Percentiles rank a stretch among this genome's conserved stretches.
phyloP scores from a whole-genome alignment of 2,888 invertebrate genomes.

The Girardia tigrina region DNA sequence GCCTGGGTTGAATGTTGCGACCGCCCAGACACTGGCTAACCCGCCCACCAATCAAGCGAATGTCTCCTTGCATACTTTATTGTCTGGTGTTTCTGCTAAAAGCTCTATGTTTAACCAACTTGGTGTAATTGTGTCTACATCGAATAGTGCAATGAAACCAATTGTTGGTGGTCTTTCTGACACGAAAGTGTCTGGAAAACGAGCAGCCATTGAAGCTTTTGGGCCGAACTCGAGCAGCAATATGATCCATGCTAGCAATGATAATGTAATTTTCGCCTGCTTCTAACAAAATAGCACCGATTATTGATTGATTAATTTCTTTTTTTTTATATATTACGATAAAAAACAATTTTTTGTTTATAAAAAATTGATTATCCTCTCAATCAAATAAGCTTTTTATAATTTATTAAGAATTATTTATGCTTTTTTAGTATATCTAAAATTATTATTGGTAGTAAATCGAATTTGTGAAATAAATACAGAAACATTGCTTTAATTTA shows the following conservation, averaged over 20 bases:
- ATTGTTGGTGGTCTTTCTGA: neutral
- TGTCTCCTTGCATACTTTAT: constrained; percentile 20
- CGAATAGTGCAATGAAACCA: neutral
- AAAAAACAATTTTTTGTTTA: too few species aligned
- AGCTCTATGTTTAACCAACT: constrained; percentile 16
- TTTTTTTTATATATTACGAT: too few species aligned
- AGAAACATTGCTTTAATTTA: too few species aligned
- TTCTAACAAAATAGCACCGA: constrained; percentile 17
- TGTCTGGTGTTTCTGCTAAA: constrained; percentile 20
- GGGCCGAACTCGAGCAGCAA: neutral
- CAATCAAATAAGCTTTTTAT: too few species aligned
- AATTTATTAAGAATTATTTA: too few species aligned
- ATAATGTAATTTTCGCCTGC: constrained; percentile 12
- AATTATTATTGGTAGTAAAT: too few species aligned
- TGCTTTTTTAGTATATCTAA: too few species aligned
- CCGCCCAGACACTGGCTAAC: constrained; percentile 15
- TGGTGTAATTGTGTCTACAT: constrained; percentile 17
- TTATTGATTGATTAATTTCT: too few species aligned
- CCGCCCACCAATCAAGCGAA: constrained; percentile 1
- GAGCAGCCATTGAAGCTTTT: constrained; percentile 16
- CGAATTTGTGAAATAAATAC: too few species aligned
- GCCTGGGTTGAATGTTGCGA: constrained; percentile 16
- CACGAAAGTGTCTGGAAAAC: constrained; percentile 10
- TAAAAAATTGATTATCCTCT: too few species aligned
- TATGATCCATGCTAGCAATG: constrained; percentile 13